Evolutionary conservation across 2,797 vertebrate species (phyloP).

Genomic region (Neosalanx taihuensis): DNA sequence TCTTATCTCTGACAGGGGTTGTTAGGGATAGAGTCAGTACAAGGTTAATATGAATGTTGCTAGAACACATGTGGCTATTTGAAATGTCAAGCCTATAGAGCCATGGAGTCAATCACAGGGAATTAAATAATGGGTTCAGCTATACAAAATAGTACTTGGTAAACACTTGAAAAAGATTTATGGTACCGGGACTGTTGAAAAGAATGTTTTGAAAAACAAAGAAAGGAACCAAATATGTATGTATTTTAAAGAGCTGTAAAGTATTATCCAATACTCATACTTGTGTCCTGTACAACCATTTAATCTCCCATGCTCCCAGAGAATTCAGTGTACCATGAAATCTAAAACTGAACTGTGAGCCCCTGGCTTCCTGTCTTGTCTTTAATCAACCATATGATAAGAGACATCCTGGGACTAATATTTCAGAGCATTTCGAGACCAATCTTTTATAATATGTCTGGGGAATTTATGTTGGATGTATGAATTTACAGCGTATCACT

Average conservation of each 20-base stretch:
- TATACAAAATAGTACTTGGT: no score
- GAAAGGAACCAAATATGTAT: background rate
- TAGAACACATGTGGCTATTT: background rate
- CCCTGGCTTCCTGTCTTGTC: background rate
- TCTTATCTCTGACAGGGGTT: background rate
- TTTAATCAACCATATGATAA: conserved; percentile 1
- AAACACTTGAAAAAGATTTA: no score
- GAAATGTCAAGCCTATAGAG: background rate
- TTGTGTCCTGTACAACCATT: background rate
- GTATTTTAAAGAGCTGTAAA: background rate
- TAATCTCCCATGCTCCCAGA: background rate
- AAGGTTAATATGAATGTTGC: background rate
- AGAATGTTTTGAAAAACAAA: background rate
- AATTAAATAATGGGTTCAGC: no score
- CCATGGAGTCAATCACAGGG: background rate
- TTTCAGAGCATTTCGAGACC: background rate
- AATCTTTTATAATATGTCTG: background rate
- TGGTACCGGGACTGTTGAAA: background rate
- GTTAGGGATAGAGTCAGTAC: background rate
- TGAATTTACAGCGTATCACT: conserved; percentile 2
- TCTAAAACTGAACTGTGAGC: background rate
- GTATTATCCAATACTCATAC: background rate
- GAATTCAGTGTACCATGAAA: background rate
- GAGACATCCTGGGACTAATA: background rate
- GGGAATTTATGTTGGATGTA: background rate